Conservation (phyloP, 2,888 invertebrate genomes). For the Ophion ellenae region DNA sequence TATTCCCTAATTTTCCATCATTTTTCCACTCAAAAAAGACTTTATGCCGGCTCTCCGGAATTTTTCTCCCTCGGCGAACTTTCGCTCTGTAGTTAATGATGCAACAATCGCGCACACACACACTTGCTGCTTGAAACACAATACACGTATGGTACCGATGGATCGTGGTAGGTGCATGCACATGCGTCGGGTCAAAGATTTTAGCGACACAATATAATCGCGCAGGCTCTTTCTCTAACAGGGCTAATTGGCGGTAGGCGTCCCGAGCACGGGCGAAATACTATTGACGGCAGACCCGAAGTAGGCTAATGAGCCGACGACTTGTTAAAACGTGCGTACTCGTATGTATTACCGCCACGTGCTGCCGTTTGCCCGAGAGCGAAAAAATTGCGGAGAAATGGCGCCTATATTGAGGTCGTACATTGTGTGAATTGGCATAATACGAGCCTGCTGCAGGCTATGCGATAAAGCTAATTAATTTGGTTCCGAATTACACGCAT, state of each 20-base stretch:
- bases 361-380: constrained; percentile 40
- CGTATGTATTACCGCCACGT: constrained; percentile 17
- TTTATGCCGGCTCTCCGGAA: neutral
- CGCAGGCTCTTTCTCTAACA: constrained; percentile 39
- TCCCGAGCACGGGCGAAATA: constrained; percentile 31
- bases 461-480: constrained; percentile 65
- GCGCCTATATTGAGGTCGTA: constrained; percentile 4
- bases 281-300: constrained; percentile 32
- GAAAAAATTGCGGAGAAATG: constrained; percentile 26
- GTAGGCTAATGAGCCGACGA: constrained; percentile 49
- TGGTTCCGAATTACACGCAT: constrained; percentile 22
- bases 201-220: constrained; percentile 33
- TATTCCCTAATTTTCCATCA: neutral
- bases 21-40: neutral
- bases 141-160: no score
- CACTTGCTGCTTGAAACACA: no score
- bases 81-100: constrained; percentile 8
- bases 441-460: constrained; percentile 22
- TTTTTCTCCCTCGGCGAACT: neutral
- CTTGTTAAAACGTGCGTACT: constrained; percentile 12
- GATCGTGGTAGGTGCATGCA: constrained; percentile 3
- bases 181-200: constrained; percentile 39
- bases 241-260: constrained; percentile 41
- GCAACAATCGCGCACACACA: neutral
- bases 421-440: constrained; percentile 32